These are phyloP conservation scores for Agriopis aurantiaria DNA, from an alignment of 2,888 invertebrate genomes.

Conservation along the genomic window DNA sequence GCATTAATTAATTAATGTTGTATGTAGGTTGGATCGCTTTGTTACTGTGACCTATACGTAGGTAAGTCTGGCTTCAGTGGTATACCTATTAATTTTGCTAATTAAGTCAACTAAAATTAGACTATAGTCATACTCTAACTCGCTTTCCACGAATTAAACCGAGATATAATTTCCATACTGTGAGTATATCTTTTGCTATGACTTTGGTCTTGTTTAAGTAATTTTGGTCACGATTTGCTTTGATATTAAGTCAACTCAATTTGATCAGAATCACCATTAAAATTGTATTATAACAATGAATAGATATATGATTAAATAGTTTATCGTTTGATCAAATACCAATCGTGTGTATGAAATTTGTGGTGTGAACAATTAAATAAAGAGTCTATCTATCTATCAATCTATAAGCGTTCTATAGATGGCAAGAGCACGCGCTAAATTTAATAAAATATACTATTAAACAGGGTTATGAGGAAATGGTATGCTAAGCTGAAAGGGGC, in stretches of 20 bases:
- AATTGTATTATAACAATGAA: too few species aligned
- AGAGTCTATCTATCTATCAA: too few species aligned
- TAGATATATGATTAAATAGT: too few species aligned
- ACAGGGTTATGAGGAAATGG: too few species aligned
- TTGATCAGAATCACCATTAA: too few species aligned
- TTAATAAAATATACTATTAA: too few species aligned
- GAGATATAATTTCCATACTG: conserved; percentile 12
- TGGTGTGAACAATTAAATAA: too few species aligned
- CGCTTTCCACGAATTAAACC: conserved; percentile 23
- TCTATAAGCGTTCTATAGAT: too few species aligned
- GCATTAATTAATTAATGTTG: not conserved
- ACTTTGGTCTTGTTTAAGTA: not conserved
- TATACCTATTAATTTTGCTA: conserved; percentile 32
- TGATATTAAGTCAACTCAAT: not conserved
- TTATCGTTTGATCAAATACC: too few species aligned
- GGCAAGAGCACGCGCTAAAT: too few species aligned
- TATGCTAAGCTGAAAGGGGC: too few species aligned
- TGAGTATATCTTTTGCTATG: not conserved
- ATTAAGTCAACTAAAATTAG: conserved; percentile 34
- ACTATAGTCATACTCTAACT: conserved; percentile 23
- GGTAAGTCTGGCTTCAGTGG: conserved; percentile 7
- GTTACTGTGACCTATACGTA: conserved; percentile 16
- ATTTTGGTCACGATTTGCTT: not conserved
- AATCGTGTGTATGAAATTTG: too few species aligned
- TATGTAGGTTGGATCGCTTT: conserved; percentile 6